Evolutionary conservation across 2,797 vertebrate species (phyloP).

Genomic region (Peromyscus nudipes): DNA sequence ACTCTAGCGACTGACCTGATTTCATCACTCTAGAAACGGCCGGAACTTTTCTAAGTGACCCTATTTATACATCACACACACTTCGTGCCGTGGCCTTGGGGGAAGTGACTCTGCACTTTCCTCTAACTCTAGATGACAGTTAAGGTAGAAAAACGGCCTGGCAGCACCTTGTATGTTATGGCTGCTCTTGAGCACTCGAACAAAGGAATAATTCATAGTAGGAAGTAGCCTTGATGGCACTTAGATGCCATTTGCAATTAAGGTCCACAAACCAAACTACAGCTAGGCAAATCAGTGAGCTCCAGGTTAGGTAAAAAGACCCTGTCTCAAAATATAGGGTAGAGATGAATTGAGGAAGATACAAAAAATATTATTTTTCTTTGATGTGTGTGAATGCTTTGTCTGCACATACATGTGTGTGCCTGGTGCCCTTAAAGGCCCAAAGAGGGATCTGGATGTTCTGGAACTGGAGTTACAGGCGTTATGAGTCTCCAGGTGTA

Average conservation of each 20-base stretch:
- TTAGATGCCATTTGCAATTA: background rate
- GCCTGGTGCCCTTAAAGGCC: too few relatives aligned
- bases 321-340: background rate
- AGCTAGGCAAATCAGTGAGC: background rate
- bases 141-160: background rate
- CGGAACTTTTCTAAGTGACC: constrained; percentile 44
- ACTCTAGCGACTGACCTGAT: constrained; percentile 74
- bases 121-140: background rate
- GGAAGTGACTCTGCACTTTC: constrained; percentile 37
- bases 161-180: background rate
- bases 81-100: constrained; percentile 19
- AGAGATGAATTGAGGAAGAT: background rate
- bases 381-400: background rate
- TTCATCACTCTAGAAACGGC: constrained; percentile 64
- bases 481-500: background rate
- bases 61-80: constrained; percentile 45
- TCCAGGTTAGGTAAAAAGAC: background rate
- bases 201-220: background rate
- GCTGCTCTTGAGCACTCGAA: background rate
- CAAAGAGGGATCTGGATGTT: background rate
- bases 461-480: background rate
- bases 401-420: too few relatives aligned
- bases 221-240: background rate
- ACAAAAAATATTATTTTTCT: background rate
- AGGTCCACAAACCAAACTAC: background rate